Evolutionary conservation across 1,140 invertebrate genomes (phyloP), one percentile per base, ranked within the genome.

Genomic region (Globodera ellingtonae): DNA sequence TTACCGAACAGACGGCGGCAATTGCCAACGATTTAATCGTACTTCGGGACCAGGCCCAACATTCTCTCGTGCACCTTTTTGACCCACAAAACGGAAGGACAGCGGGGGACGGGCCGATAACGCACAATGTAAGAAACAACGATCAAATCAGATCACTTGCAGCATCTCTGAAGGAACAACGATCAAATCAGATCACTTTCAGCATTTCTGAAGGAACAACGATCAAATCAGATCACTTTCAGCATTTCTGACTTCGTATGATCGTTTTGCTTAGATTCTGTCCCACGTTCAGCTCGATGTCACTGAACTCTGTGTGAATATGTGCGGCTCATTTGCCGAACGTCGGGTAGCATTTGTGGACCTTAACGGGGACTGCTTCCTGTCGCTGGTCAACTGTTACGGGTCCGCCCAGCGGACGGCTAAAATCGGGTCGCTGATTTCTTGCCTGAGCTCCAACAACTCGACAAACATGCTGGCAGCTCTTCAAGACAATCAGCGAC

Each of bases 21-120:
- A 89, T 97, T n/a, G 94, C 94, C 69, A 92, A 93, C 77, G 95
- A 97, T 89, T 93, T 93, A 1, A 18, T 81, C 24, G 80, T 81
- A 35, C 91, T 95, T n/a, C 91, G 94, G 75, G 94, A 96, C 91
- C 93, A 94, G 86, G 91, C 89, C 66, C 94, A 96, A 89, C 90
- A 92, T 79, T 95, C 94, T 92, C 93, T 93, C 47, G 91, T 96
- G 52, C 94, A 95, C 84, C 91, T 97, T n/a, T 93, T 95, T 88
- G 95, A 97, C 89, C 90, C 95, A 13, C 87, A 92, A 82, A 92
- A 92, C 89, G 92, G 92, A 85, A 92, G 94, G 90, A 90, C 92
- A 82, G 88, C 93, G 84, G 90, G 92, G 85, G 94, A 94, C 89
- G 92, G 92, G 24, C 92, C 92, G 90, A 91, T 91, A 50, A 89